phyloP scores from a whole-genome alignment of 2,797 vertebrate genomes.

The Sebastes diaconus region DNA sequence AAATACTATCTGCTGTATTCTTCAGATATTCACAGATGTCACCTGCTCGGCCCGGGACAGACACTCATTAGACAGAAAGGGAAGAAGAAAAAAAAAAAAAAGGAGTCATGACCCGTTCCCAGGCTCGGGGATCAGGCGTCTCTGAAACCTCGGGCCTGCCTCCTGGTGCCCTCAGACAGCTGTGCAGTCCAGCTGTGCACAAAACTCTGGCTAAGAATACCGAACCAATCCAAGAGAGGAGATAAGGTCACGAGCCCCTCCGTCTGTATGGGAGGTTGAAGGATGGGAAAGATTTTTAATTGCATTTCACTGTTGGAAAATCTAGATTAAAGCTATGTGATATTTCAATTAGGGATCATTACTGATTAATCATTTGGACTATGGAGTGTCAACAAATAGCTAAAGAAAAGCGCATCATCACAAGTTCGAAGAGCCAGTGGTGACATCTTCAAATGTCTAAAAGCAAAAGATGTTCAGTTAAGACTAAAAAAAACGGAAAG shows the following conservation, averaged over 20 bases:
- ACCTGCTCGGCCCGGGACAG: constrained; percentile 4
- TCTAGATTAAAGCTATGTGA: neutral
- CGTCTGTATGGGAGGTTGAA: neutral
- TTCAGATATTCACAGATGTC: constrained; percentile 9
- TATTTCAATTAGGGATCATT: neutral
- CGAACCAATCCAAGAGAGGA: constrained; percentile 6
- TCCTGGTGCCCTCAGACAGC: constrained; percentile 33
- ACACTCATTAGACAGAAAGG: neutral
- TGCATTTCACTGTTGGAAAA: neutral
- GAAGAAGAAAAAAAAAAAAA: neutral
- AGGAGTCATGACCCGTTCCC: neutral
- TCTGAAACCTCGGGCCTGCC: neutral
- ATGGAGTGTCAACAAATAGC: neutral
- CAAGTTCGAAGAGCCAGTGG: too few species aligned
- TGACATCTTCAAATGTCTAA: neutral
- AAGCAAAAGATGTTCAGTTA: neutral
- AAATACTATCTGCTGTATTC: constrained; percentile 1
- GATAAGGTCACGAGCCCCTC: neutral
- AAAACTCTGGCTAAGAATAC: constrained; percentile 23
- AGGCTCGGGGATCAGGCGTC: constrained; percentile 10
- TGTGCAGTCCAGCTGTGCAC: constrained; percentile 58
- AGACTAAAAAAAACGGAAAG: fast-evolving
- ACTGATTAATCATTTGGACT: neutral
- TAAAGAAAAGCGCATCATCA: neutral
- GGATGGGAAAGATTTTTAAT: neutral